Conservation (phyloP, 2,888 invertebrate genomes). For the Deroplatys truncata region DNA sequence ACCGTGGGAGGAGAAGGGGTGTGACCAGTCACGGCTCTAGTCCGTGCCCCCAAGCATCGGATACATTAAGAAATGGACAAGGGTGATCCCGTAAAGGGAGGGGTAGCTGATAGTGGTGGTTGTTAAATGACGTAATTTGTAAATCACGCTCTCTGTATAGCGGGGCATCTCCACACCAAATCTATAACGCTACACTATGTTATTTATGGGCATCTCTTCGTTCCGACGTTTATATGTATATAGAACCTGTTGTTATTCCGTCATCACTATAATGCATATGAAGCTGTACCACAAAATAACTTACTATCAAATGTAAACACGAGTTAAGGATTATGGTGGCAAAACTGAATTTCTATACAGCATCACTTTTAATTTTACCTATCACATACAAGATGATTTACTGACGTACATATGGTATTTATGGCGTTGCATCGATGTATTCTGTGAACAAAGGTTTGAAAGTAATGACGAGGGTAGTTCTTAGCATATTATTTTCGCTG, state of each 20-base stretch:
- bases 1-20: constrained; percentile 8
- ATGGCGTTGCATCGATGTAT: no score
- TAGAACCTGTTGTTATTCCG: not conserved
- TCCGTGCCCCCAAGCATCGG: not conserved
- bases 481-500: no score
- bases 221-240: not conserved
- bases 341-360: no score
- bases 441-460: no score
- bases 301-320: no score
- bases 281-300: not conserved
- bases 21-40: constrained; percentile 7
- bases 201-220: not conserved
- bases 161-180: not conserved
- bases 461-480: no score
- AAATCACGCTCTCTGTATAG: constrained; percentile 11
- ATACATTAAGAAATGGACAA: constrained; percentile 12
- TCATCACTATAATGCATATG: not conserved
- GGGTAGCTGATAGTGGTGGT: not conserved
- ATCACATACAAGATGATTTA: no score
- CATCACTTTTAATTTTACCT: no score
- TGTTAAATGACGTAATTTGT: constrained; percentile 25
- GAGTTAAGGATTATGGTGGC: no score
- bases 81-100: not conserved
- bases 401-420: no score
- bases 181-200: not conserved